Evolutionary conservation across 1,140 invertebrate genomes (phyloP), one percentile per base, ranked within the genome.

Genomic region (Phenacoccus solenopsis): DNA sequence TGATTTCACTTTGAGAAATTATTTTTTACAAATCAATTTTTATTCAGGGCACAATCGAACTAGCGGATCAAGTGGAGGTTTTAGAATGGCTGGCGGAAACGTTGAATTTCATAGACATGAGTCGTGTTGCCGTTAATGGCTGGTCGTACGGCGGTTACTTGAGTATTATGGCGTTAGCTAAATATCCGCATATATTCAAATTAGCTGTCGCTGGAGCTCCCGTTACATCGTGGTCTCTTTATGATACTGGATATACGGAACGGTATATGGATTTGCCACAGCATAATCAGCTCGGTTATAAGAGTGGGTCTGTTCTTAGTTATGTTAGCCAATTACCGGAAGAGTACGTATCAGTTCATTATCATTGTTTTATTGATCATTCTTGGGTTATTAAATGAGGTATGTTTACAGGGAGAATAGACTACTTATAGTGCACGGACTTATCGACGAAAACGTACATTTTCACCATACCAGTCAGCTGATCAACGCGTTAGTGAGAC

Each of bases 381-480:
- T 20, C 22, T 9, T 38, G 57, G n/a, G 22, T 20, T 59, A n/a
- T 32, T 24, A 21, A 57, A 59, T 30, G 21, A 7, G n/a, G 5
- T 9, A n/a, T 20, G n/a, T 59, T 59, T 59, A 5, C 77, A 93
- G 91, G 77, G 93, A 95, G 78, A 95, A 94, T 78, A 84, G 95
- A 70, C 79, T 99, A 56, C 81, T 99, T n/a, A 94, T 99, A 49
- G 92, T 98, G 74, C 97, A 99, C 80, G 97, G 97, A 5, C 82
- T 98, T 61, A 95, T 97, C 69, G 97, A 99, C 80, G 97, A 99
- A 81, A 99, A 99, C 79, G 97, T 99, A n/a, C 97, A 99, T 80
- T 98, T 99, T 79, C 88, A 89, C 74, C 96, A 99, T 78, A 97
- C 96, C 12, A 93, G 89, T 78, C 87, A 91, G 73, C 79, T 99